phyloP scores from a whole-genome alignment of 2,888 invertebrate species.

The Brachyptera putata region DNA sequence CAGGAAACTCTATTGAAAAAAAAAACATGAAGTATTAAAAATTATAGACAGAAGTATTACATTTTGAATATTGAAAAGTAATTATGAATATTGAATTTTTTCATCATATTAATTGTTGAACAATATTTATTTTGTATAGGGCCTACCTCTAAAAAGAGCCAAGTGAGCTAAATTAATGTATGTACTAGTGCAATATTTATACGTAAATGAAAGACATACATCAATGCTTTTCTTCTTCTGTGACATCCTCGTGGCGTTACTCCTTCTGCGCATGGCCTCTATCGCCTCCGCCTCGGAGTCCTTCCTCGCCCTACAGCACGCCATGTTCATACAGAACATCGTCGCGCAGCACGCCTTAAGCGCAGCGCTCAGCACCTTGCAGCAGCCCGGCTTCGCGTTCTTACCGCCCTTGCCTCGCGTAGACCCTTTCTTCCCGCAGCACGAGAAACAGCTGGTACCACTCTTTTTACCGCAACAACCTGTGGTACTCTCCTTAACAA shows the following conservation, averaged over 20 bases:
- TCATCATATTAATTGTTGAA: too few relatives aligned
- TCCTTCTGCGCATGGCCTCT: conserved; percentile 24
- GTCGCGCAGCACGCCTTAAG: conserved; percentile 28
- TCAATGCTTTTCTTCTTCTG: conserved; percentile 26
- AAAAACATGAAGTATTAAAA: too few relatives aligned
- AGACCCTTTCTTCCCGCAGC: not conserved
- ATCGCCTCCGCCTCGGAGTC: conserved; percentile 23
- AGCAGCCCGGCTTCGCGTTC: not conserved
- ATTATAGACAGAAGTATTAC: too few relatives aligned
- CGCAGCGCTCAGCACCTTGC: conserved; percentile 2
- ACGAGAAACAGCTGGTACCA: not conserved
- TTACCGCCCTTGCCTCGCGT: not conserved
- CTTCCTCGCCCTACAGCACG: conserved; percentile 31
- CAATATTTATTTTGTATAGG: too few relatives aligned
- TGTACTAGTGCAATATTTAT: too few relatives aligned
- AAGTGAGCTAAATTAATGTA: too few relatives aligned
- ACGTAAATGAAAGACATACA: not conserved
- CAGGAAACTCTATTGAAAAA: too few relatives aligned
- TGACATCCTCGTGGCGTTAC: conserved; percentile 26
- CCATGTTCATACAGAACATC: conserved; percentile 32
- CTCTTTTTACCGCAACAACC: conserved; percentile 4
- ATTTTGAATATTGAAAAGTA: too few relatives aligned
- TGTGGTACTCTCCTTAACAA: conserved; percentile 9
- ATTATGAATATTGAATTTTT: too few relatives aligned
- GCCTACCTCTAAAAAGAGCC: too few relatives aligned